A percentile compares a stretch with the other conserved stretches of the same genome.
These are phyloP conservation scores for Atrichornis clamosus DNA, from an alignment of 2,113 vertebrate genomes.

Conservation along the genomic window DNA sequence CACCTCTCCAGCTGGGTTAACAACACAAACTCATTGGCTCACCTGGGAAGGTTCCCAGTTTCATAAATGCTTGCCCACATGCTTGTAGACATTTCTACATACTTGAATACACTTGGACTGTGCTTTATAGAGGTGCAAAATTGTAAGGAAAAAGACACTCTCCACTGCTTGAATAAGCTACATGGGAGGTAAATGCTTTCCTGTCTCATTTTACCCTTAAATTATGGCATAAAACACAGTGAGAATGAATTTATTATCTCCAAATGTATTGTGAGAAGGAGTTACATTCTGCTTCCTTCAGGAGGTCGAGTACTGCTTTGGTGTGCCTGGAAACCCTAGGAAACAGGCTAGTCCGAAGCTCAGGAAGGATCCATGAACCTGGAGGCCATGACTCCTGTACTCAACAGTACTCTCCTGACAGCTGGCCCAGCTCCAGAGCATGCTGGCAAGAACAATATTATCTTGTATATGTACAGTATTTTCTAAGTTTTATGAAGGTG, in stretches of 20 bases:
- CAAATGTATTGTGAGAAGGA: not conserved
- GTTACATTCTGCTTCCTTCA: not conserved
- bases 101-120: not conserved
- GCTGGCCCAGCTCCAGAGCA: not conserved
- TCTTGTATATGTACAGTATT: not conserved
- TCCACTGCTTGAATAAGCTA: not conserved
- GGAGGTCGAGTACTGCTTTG: not conserved
- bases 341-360: not conserved
- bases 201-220: not conserved
- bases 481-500: not conserved
- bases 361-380: not conserved
- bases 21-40: not conserved
- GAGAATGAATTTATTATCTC: not conserved
- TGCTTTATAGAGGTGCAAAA: not conserved
- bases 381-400: not conserved
- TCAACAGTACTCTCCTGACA: not conserved
- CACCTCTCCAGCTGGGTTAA: not conserved
- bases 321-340: not conserved
- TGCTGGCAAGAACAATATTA: not conserved
- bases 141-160: not conserved
- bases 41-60: not conserved
- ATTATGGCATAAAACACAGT: not conserved
- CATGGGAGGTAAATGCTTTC: not conserved
- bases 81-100: not conserved
- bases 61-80: not conserved